A percentile compares a stretch with the other conserved stretches of the same genome.
Conservation (phyloP, 2,888 invertebrate genomes). For the Dynastes tityus region DNA sequence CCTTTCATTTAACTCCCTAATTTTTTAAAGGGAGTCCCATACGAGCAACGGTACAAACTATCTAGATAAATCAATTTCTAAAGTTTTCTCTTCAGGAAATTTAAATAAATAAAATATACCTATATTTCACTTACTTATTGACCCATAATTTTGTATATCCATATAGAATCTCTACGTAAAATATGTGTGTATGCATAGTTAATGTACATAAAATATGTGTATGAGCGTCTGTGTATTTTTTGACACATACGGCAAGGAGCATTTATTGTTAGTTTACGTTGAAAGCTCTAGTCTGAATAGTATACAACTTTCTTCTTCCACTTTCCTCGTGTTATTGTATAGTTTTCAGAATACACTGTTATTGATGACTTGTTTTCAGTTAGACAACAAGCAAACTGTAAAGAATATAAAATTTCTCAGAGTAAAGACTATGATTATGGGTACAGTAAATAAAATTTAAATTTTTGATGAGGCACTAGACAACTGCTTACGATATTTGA, state of each 20-base stretch:
- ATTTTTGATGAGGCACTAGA: too few relatives aligned
- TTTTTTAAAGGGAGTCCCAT: too few relatives aligned
- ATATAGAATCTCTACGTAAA: neutral
- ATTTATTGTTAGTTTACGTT: neutral
- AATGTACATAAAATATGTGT: neutral
- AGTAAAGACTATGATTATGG: too few relatives aligned
- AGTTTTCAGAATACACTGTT: neutral
- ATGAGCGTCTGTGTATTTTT: neutral
- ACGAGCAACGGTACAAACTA: neutral
- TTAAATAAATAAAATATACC: conserved; percentile 2
- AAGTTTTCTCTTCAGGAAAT: conserved; percentile 19
- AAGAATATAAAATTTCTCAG: too few relatives aligned
- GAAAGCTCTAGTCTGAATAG: neutral
- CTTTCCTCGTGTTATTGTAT: neutral
- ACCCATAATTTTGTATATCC: neutral
- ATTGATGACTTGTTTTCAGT: neutral
- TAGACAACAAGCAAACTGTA: too few relatives aligned
- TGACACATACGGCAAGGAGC: neutral
- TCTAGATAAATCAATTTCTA: conserved; percentile 28
- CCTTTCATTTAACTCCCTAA: too few relatives aligned
- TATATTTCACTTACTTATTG: neutral
- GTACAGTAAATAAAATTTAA: too few relatives aligned
- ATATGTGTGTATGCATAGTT: neutral
- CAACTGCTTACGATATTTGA: too few relatives aligned
- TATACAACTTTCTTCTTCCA: conserved; percentile 15